Percentiles rank a stretch among this genome's conserved stretches.
Conservation (phyloP, 2,113 vertebrate species). For the Elgaria multicarinata region DNA sequence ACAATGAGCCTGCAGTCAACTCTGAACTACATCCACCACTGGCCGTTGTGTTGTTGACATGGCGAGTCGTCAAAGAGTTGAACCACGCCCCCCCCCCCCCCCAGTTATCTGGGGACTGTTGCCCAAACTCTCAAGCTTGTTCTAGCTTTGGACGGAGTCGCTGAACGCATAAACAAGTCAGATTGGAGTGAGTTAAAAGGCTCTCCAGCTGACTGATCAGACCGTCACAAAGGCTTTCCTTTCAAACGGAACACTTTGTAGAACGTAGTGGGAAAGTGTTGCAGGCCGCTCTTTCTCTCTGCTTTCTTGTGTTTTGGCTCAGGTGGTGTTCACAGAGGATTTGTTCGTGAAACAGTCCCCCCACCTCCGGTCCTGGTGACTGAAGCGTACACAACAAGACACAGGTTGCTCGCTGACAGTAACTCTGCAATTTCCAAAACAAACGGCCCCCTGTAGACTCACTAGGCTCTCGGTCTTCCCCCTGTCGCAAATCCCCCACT, state of each 20-base stretch:
- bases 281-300: neutral
- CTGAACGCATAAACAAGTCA: neutral
- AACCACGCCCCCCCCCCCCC: neutral
- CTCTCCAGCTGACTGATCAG: neutral
- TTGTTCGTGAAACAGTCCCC: neutral
- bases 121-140: neutral
- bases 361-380: neutral
- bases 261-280: neutral
- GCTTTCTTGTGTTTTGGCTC: neutral
- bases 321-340: conserved; percentile 1
- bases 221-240: neutral
- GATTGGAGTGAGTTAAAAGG: neutral
- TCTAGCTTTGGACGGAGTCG: neutral
- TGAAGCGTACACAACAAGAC: conserved; percentile 30
- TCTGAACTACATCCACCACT: neutral
- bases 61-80: neutral
- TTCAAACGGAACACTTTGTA: conserved; percentile 4
- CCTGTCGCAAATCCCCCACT: neutral
- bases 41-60: neutral
- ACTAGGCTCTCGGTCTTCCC: conserved; percentile 30
- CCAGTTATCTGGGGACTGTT: neutral
- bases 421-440: conserved; percentile 59
- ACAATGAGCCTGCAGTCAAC: neutral
- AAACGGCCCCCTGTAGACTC: conserved; percentile 40
- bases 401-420: conserved; percentile 48